These are phyloP conservation scores for Enteromius afrohamiltoni DNA, from an alignment of 2,797 vertebrate species.

Conservation along the genomic window DNA sequence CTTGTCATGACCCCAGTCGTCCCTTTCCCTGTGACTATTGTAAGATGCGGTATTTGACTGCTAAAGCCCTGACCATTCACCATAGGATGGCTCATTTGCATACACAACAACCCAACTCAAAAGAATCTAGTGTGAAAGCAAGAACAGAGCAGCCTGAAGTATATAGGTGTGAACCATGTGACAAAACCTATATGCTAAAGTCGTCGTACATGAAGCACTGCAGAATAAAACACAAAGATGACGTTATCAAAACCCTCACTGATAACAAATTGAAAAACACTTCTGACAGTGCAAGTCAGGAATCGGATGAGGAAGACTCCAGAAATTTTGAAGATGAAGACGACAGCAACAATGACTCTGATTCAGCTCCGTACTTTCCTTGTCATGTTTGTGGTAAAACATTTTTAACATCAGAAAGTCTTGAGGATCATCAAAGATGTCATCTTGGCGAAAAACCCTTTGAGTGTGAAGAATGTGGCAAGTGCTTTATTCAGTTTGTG, in stretches of 20 bases:
- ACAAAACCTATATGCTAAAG: conserved; percentile 70
- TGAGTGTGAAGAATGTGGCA: conserved; percentile 82
- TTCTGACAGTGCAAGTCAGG: conserved; percentile 54
- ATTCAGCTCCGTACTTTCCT: conserved; percentile 82
- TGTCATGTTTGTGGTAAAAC: conserved; percentile 85
- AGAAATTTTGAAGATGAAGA: conserved; percentile 62
- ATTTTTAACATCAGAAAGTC: conserved; percentile 79
- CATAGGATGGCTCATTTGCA: conserved; percentile 64
- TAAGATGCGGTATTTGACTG: conserved; percentile 69
- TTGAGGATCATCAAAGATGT: conserved; percentile 83
- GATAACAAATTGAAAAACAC: conserved; percentile 46
- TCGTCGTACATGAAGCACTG: conserved; percentile 74
- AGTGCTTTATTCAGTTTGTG: conserved; percentile 78
- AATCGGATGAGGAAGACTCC: conserved; percentile 60
- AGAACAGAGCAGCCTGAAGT: conserved; percentile 32
- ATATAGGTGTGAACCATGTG: conserved; percentile 73
- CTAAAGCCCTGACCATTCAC: conserved; percentile 69
- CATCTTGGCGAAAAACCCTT: conserved; percentile 83
- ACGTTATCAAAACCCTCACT: conserved; percentile 22
- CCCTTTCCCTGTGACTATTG: conserved; percentile 74
- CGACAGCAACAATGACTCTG: conserved; percentile 71
- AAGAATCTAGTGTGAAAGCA: not conserved
- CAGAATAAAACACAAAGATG: conserved; percentile 66
- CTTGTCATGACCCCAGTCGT: conserved; percentile 70
- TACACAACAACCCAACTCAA: conserved; percentile 5